A percentile compares a stretch with the other conserved stretches of the same genome.
phyloP scores from a whole-genome alignment of 2,888 invertebrate genomes.

The Seira sanloemensis region DNA sequence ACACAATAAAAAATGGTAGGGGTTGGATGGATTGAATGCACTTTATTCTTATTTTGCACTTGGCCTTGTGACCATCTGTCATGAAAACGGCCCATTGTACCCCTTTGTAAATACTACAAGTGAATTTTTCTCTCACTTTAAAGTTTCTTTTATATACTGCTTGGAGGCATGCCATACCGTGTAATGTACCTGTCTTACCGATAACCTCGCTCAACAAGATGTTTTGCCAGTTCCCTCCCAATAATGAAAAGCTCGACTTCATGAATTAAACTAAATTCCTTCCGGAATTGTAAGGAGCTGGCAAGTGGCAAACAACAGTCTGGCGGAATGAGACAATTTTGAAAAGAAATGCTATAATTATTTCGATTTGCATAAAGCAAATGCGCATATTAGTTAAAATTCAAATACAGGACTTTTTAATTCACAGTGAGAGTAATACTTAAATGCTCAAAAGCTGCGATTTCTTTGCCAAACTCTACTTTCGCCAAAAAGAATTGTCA shows the following conservation, averaged over 20 bases:
- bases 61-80: slow-evolving; percentile 58
- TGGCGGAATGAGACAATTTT: too few relatives aligned
- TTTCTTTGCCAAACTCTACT: too few relatives aligned
- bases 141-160: not conserved
- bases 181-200: not conserved
- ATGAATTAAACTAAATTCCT: not conserved
- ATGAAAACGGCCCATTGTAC: slow-evolving; percentile 12
- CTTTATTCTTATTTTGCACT: slow-evolving; percentile 26
- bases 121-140: not conserved
- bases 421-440: too few relatives aligned
- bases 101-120: not conserved
- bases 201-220: not conserved
- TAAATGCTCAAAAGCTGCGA: too few relatives aligned
- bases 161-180: slow-evolving; percentile 28
- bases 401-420: too few relatives aligned
- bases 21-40: too few relatives aligned
- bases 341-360: too few relatives aligned
- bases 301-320: too few relatives aligned
- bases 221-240: not conserved
- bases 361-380: too few relatives aligned
- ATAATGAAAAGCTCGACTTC: not conserved
- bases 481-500: too few relatives aligned
- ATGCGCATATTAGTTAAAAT: too few relatives aligned
- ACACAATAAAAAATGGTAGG: slow-evolving; percentile 11
- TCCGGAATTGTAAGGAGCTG: too few relatives aligned